phyloP scores from a whole-genome alignment of 64 coral and sea anemone genomes.

The Anthopleura sola region DNA sequence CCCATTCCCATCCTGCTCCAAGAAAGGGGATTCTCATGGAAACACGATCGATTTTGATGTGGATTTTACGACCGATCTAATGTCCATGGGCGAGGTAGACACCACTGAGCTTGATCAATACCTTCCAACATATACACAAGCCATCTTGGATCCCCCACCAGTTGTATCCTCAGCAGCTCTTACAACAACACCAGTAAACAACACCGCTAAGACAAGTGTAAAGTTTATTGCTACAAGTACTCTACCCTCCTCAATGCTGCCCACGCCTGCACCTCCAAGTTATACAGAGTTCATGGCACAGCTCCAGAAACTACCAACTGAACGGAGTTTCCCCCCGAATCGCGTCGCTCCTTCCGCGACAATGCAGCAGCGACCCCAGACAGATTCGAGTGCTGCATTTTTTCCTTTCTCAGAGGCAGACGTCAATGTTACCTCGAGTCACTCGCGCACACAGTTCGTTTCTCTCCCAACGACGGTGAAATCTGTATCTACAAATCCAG shows the following conservation, averaged over 20 bases:
- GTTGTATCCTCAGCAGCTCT: slow-evolving; percentile 36
- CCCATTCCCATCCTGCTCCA: slow-evolving; percentile 44
- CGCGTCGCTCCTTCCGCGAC: slow-evolving; percentile 81
- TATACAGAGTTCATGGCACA: slow-evolving; percentile 88
- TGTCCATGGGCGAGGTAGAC: slow-evolving; percentile 79
- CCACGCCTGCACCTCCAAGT: slow-evolving; percentile 46
- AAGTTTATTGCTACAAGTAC: neutral
- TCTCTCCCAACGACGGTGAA: neutral
- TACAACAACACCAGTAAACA: slow-evolving; percentile 64
- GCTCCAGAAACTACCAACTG: slow-evolving; percentile 72
- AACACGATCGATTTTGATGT: slow-evolving; percentile 85
- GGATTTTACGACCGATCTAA: slow-evolving; percentile 86
- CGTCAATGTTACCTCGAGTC: slow-evolving; percentile 13
- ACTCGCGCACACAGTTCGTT: slow-evolving; percentile 1
- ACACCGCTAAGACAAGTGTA: slow-evolving; percentile 23
- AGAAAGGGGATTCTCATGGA: slow-evolving; percentile 60
- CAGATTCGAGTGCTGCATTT: slow-evolving; percentile 48
- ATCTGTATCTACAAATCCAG: neutral
- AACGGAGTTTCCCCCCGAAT: slow-evolving; percentile 63
- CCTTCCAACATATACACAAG: slow-evolving; percentile 67
- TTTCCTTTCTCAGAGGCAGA: slow-evolving; percentile 74
- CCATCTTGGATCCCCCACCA: slow-evolving; percentile 45
- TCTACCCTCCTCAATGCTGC: neutral
- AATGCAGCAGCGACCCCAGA: slow-evolving; percentile 80
- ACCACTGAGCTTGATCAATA: slow-evolving; percentile 91